Evolutionary conservation across 2,888 invertebrate genomes (phyloP).

Genomic region (Ichneumoninae sp.): DNA sequence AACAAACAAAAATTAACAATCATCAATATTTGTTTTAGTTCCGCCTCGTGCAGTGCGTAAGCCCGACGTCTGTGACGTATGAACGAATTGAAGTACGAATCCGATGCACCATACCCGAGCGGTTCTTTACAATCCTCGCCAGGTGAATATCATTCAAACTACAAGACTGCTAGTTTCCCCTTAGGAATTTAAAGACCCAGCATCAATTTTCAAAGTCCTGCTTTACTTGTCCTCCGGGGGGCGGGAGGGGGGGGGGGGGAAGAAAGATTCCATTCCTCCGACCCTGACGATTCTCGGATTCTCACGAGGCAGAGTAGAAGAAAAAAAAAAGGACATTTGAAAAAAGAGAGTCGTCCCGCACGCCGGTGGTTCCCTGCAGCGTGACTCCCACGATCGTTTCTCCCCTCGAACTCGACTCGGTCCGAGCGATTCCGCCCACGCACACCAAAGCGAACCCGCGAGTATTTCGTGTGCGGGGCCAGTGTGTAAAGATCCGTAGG

Average conservation of each 20-base stretch:
- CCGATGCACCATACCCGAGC: not conserved
- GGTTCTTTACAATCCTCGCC: not conserved
- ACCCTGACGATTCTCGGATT: slow-evolving; percentile 28
- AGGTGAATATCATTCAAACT: slow-evolving; percentile 8
- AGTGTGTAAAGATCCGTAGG: slow-evolving; percentile 45
- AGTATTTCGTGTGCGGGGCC: no score
- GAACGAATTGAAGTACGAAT: no score
- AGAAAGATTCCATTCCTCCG: not conserved
- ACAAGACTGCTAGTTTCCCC: not conserved
- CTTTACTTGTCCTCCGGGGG: not conserved
- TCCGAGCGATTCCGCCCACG: slow-evolving; percentile 48
- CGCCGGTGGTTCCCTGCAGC: slow-evolving; percentile 43
- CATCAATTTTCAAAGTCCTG: not conserved
- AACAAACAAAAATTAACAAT: no score
- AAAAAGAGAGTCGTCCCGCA: slow-evolving; percentile 42
- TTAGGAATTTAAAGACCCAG: slow-evolving; percentile 14
- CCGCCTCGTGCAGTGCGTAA: no score
- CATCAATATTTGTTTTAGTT: no score
- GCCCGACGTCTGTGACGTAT: no score
- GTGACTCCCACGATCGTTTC: slow-evolving; percentile 60
- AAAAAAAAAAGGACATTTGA: slow-evolving; percentile 4
- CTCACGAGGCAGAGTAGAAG: slow-evolving; percentile 26
- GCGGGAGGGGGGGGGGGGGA: not conserved
- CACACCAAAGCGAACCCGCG: not conserved
- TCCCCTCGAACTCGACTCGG: slow-evolving; percentile 28